Conservation (phyloP, 2,113 vertebrate genomes). For the Sceloporus undulatus region DNA sequence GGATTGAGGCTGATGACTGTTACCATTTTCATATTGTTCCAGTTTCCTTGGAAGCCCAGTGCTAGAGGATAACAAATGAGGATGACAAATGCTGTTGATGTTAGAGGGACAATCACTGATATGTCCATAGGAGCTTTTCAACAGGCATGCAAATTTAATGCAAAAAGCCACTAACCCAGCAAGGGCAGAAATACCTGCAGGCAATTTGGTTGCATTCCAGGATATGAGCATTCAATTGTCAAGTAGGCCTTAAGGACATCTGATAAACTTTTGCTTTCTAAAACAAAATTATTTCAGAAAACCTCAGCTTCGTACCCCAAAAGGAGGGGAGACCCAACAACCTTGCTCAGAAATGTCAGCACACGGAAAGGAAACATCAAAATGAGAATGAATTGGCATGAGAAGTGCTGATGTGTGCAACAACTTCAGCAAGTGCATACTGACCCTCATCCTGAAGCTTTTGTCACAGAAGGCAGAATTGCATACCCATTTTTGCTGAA, state of each 20-base stretch:
- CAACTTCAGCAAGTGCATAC: not conserved
- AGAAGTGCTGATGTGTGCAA: not conserved
- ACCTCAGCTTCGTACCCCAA: not conserved
- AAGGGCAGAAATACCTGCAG: accelerated
- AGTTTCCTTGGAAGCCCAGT: not conserved
- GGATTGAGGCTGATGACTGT: too few relatives aligned
- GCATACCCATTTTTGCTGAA: not conserved
- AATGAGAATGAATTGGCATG: not conserved
- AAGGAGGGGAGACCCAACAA: not conserved
- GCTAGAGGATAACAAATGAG: not conserved
- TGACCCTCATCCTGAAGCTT: too few relatives aligned
- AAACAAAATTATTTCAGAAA: not conserved
- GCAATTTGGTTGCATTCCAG: not conserved
- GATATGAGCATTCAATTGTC: not conserved
- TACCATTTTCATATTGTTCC: not conserved
- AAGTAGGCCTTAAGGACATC: not conserved
- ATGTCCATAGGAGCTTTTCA: not conserved
- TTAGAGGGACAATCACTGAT: accelerated
- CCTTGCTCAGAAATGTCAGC: not conserved
- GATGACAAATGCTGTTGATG: too few relatives aligned
- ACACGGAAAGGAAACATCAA: not conserved
- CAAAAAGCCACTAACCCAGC: not conserved
- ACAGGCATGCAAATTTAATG: not conserved
- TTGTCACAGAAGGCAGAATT: not conserved
- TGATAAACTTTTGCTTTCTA: not conserved